Evolutionary conservation across 2,888 invertebrate species (phyloP).

Genomic region (Hofmannophila pseudospretella): DNA sequence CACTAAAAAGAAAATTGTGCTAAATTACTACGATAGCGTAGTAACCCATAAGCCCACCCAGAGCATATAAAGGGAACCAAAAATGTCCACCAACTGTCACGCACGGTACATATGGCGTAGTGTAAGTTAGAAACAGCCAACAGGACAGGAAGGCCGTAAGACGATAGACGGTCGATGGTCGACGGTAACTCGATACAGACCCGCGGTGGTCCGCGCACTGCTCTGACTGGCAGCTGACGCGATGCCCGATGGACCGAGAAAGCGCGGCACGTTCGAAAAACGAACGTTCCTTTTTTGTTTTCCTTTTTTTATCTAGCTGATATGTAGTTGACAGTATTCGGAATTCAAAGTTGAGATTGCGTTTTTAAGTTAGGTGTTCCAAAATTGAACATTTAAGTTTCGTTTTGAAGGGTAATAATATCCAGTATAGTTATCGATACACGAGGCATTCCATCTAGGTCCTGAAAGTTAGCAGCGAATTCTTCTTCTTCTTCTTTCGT

Average conservation of each 20-base stretch:
- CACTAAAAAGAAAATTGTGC: too few relatives aligned
- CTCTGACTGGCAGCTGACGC: slow-evolving; percentile 71
- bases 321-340: slow-evolving; percentile 35
- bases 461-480: background rate
- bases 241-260: slow-evolving; percentile 76
- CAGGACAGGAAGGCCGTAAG: slow-evolving; percentile 71
- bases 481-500: background rate
- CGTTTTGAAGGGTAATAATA: background rate
- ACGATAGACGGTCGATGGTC: slow-evolving; percentile 74
- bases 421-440: background rate
- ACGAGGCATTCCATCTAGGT: background rate
- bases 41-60: too few relatives aligned
- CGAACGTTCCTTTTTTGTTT: slow-evolving; percentile 40
- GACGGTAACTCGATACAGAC: slow-evolving; percentile 63
- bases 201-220: slow-evolving; percentile 65
- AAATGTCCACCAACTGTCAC: slow-evolving; percentile 38
- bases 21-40: too few relatives aligned
- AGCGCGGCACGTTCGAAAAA: slow-evolving; percentile 66
- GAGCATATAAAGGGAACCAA: too few relatives aligned
- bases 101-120: slow-evolving; percentile 52
- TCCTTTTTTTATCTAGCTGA: slow-evolving; percentile 21
- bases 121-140: slow-evolving; percentile 68
- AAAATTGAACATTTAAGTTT: background rate
- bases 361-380: background rate
- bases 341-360: background rate